Evolutionary conservation across 2,797 vertebrate species (phyloP).

Genomic region (Anabacerthia variegaticeps): DNA sequence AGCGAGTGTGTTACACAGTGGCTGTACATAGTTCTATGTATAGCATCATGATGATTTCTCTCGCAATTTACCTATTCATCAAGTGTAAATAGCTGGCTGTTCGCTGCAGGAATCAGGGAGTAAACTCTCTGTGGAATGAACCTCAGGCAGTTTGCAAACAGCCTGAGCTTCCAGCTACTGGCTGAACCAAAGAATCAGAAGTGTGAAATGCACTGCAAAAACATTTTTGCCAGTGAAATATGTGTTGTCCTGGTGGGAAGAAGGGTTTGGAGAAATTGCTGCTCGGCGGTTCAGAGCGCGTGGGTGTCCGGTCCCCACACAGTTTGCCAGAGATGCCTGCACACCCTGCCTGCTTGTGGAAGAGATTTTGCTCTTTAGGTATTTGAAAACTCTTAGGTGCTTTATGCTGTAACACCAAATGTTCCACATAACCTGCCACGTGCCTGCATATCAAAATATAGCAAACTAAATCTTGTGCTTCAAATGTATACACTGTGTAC

Average conservation of each 20-base stretch:
- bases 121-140: conserved; percentile 29
- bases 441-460: neutral
- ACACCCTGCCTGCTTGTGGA: neutral
- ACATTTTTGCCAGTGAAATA: conserved; percentile 22
- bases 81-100: conserved; percentile 33
- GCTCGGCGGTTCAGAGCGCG: neutral
- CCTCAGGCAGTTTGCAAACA: conserved; percentile 44
- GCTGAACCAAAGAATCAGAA: neutral
- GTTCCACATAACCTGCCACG: neutral
- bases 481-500: no score
- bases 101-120: conserved; percentile 10
- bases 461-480: neutral
- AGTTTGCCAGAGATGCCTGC: neutral
- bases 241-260: conserved; percentile 49
- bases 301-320: conserved; percentile 16
- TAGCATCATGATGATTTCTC: conserved; percentile 9
- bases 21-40: neutral
- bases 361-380: neutral
- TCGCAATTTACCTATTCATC: conserved; percentile 33
- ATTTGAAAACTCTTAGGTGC: neutral
- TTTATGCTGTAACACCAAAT: neutral
- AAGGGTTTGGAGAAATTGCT: conserved; percentile 19
- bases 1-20: neutral
- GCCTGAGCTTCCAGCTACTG: conserved; percentile 14
- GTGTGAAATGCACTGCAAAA: conserved; percentile 22